Evolutionary conservation across 2,113 vertebrate genomes (phyloP), one percentile per base, ranked within the genome.

Genomic region (Salvator merianae): DNA sequence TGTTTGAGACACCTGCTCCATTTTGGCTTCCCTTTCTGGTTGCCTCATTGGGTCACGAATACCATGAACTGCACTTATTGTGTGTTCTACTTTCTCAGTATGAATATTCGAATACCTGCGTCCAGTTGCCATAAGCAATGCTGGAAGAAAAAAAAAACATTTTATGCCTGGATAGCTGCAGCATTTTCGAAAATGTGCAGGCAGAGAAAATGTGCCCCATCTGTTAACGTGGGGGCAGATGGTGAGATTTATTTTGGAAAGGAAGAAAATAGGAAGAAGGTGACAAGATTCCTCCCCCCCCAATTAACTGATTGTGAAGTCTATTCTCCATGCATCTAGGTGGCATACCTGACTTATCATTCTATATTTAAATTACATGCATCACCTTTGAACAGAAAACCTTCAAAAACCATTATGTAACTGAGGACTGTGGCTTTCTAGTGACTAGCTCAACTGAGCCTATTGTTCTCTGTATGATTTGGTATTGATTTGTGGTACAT

Each of bases 171-270:
- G 77, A 79, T 65, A 85, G 90, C 93, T 88, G 91, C 91, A 89
- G 91, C 80, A 81, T 86, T 71, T 83, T 55, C 43, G 18, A 26
- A 83, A 88, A 89, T 86, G 36, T 59, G 85, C 74, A 30, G 91
- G 66, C 50, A 40, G 76, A 50, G 84, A 86, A 84, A 89, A 84
- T 40, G 86, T 87, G 88, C 82, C 87, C 91, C 88, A 87, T 82
- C 87, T 84, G 71, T 79, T 87, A 18, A 83, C 4, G 82, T 70
- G 83, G 74, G 75, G 59, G 59, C 79, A 88, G 79, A 65, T 47
- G 85, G 66, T 85, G 9, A 55, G 65, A 78, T 87, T 73, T 77
- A 38, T 63, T 26, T 85, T 69, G 6, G 26, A 38, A 32, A 16
- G 34, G 8, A 40, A 43, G 24, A 18, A 63, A 38, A 59, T n/a